Conservation (phyloP, 2,113 vertebrate genomes). For the Eurystomus gularis region DNA sequence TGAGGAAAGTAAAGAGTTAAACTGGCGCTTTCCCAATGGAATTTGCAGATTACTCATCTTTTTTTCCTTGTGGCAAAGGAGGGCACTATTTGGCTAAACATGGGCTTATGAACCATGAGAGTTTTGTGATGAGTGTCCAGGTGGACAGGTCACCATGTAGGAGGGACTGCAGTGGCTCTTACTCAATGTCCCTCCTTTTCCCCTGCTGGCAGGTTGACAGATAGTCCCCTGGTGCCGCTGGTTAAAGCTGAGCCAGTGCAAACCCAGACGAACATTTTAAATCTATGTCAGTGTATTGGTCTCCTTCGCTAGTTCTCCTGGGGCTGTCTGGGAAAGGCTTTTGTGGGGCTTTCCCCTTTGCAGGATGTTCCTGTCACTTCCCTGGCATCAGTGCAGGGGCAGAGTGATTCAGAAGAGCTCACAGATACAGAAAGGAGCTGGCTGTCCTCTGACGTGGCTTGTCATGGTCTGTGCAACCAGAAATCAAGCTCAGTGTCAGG, state of each 20-base stretch:
- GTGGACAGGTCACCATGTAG: background rate
- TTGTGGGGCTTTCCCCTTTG: rapidly evolving
- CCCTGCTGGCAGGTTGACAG: no score
- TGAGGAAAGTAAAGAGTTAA: background rate
- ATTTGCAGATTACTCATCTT: background rate
- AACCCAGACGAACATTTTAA: background rate
- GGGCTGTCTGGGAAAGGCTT: background rate
- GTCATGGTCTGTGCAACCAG: background rate
- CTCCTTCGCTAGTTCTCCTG: background rate
- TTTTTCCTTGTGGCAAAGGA: background rate
- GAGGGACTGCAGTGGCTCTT: background rate
- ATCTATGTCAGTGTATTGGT: background rate
- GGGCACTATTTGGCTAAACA: background rate
- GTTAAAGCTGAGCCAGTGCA: background rate
- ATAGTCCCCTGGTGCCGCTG: rapidly evolving
- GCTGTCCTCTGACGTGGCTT: background rate
- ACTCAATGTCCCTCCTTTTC: background rate
- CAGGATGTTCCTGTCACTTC: background rate
- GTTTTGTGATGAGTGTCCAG: background rate
- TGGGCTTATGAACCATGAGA: background rate
- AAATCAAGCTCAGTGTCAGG: background rate
- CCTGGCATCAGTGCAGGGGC: rapidly evolving
- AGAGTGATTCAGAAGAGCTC: background rate
- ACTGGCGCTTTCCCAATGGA: background rate
- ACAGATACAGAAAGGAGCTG: background rate